Evolutionary conservation across 2,113 vertebrate species (phyloP).

Genomic region (Prionailurus bengalensis): DNA sequence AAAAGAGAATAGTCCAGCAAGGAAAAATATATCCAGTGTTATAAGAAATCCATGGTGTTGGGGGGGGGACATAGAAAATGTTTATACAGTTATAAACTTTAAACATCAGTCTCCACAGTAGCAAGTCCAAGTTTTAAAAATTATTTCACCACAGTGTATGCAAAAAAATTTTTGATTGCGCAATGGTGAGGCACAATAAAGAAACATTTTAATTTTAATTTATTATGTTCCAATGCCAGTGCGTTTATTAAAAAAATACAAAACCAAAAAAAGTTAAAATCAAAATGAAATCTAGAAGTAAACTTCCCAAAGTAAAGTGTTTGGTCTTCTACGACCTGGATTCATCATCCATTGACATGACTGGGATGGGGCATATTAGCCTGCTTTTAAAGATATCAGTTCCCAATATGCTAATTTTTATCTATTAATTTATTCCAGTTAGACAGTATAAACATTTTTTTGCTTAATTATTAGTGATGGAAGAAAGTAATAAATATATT

Average conservation of each 20-base stretch:
- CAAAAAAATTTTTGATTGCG: slow-evolving; percentile 87
- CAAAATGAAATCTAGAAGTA: slow-evolving; percentile 90
- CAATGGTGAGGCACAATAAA: slow-evolving; percentile 92
- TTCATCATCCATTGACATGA: slow-evolving; percentile 81
- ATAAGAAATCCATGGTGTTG: slow-evolving; percentile 92
- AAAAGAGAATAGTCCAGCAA: slow-evolving; percentile 93
- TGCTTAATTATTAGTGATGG: slow-evolving; percentile 79
- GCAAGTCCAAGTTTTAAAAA: slow-evolving; percentile 89
- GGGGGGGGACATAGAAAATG: slow-evolving; percentile 90
- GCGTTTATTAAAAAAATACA: slow-evolving; percentile 90
- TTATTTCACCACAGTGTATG: slow-evolving; percentile 90
- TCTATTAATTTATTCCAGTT: slow-evolving; percentile 83
- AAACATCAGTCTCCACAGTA: slow-evolving; percentile 91
- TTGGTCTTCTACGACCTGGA: slow-evolving; percentile 87
- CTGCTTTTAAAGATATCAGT: slow-evolving; percentile 77
- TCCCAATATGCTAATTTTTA: slow-evolving; percentile 81
- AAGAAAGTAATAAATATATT: slow-evolving; percentile 77
- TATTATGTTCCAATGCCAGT: slow-evolving; percentile 91
- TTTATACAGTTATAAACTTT: slow-evolving; percentile 92
- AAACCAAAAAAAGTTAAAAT: slow-evolving; percentile 90
- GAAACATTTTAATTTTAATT: slow-evolving; percentile 88
- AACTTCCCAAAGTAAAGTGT: slow-evolving; percentile 87
- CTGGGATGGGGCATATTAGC: slow-evolving; percentile 80
- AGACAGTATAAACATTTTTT: slow-evolving; percentile 82
- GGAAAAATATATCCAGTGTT: slow-evolving; percentile 93